Evolutionary conservation across 2,888 invertebrate species (phyloP).

Genomic region (Zygothrica quintamaculata): DNA sequence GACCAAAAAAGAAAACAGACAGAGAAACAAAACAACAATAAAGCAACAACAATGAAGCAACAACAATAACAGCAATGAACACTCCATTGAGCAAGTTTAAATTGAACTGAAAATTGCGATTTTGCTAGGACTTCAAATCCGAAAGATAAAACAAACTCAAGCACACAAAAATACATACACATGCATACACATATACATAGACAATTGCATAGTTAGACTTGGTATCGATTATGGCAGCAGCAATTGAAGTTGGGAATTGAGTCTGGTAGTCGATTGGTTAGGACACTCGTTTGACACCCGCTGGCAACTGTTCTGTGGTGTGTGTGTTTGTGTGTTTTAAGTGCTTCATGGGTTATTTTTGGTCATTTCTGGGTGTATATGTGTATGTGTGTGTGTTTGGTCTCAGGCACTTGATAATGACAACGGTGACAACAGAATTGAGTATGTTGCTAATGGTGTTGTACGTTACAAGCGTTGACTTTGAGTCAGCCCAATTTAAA

Average conservation of each 20-base stretch:
- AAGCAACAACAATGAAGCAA: conserved; percentile 7
- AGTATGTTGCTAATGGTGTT: conserved; percentile 33
- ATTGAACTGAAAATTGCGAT: conserved; percentile 76
- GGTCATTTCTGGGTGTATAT: no score
- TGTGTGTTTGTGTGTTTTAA: conserved; percentile 77
- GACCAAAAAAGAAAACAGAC: conserved; percentile 6
- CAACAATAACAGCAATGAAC: conserved; percentile 49
- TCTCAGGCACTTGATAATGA: conserved; percentile 75
- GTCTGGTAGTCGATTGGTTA: not conserved
- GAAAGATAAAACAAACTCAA: conserved; percentile 43
- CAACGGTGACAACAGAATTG: conserved; percentile 65
- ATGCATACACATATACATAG: not conserved
- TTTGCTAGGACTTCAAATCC: conserved; percentile 34
- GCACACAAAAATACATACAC: not conserved
- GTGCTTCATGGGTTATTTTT: conserved; percentile 75
- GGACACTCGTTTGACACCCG: conserved; percentile 27
- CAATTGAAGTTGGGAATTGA: not conserved
- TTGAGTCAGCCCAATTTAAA: conserved; percentile 26
- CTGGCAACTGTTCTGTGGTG: conserved; percentile 71
- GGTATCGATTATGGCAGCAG: conserved; percentile 19
- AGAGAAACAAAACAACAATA: not conserved
- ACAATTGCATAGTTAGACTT: conserved; percentile 18
- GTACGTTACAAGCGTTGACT: conserved; percentile 43
- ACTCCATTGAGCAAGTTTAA: conserved; percentile 71
- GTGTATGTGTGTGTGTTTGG: conserved; percentile 54